These are phyloP conservation scores for Echinometra lucunter DNA, from an alignment of 53 echinoderm and acorn worm genomes.

Conservation along the genomic window DNA sequence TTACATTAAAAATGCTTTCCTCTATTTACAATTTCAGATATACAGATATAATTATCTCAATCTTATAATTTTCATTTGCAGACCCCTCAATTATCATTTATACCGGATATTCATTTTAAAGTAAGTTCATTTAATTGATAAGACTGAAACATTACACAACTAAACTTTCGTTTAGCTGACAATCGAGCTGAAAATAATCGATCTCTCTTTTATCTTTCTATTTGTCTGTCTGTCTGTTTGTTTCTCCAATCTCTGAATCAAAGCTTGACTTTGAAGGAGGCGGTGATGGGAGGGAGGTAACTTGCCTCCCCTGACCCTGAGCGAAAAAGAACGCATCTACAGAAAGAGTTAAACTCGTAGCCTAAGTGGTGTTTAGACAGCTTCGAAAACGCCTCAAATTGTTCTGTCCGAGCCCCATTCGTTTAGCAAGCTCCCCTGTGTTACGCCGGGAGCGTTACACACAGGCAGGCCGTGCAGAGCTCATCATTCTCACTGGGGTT, in stretches of 20 bases:
- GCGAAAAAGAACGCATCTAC: neutral
- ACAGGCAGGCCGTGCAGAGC: constrained; percentile 28
- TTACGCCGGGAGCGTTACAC: constrained; percentile 62
- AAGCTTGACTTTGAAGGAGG: constrained; percentile 45
- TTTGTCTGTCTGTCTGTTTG: neutral
- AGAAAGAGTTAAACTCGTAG: constrained; percentile 46
- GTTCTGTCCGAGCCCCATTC: constrained; percentile 41
- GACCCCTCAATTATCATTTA: too few species aligned
- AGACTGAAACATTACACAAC: neutral
- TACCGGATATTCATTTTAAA: neutral
- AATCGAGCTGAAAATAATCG: neutral
- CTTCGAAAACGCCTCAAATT: constrained; percentile 53
- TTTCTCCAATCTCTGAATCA: neutral
- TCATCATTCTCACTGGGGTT: constrained; percentile 3
- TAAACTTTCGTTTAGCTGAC: neutral
- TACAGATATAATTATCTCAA: too few species aligned
- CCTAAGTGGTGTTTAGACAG: constrained; percentile 66
- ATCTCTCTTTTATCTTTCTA: neutral
- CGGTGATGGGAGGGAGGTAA: neutral
- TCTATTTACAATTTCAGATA: too few species aligned
- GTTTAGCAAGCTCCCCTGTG: constrained; percentile 53
- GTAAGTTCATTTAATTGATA: neutral
- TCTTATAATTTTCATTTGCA: too few species aligned
- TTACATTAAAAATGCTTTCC: too few species aligned
- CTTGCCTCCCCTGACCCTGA: constrained; percentile 18